Evolutionary conservation across 2,113 vertebrate genomes (phyloP), one percentile per base, ranked within the genome.

Genomic region (Aptenodytes patagonicus): DNA sequence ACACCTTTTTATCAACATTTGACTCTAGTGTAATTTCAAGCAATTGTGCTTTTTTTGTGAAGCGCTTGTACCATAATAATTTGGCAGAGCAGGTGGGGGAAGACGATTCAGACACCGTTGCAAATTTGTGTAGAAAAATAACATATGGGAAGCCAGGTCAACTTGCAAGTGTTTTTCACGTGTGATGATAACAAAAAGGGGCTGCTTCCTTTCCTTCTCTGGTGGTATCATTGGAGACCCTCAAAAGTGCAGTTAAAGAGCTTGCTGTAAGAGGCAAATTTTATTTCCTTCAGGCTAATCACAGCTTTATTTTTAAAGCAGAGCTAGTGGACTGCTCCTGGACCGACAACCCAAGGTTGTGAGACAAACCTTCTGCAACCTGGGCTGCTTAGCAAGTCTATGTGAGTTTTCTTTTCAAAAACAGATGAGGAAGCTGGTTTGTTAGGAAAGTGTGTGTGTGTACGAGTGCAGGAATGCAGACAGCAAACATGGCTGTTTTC

Each of bases 1-100:
- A 93, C 92, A 95, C 97, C 70, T 93, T 97, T 97, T 96, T 98
- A 97, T 95, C 93, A 94, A 93, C 90, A 71, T 98, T 97, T 97
- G 95, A 96, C 96, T 98, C 95, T 36, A 71, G 92, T 81, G 90
- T 97, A 95, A 97, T 97, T 97, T 98, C 92, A 98, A 90, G 95
- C 95, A 94, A 77, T 95, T 92, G 89, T 83, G 68, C 82, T 70
- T 88, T 81, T 76, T 94, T 87, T 76, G 54, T 2, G 1, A 72
- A 86, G 79, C 26, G 68, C 80, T 88, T 97, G 96, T 95, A 86
- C 84, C 65, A 34, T 93, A 77, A 92, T 90, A 83, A 90, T 95
- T 92, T 89, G 86, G 60, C 70, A 65, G 95, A 89, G 71, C 55
- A 79, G 76, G 82, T 88, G 57, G 83, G 73, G 68, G 51, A 84